Percentiles rank a stretch among this genome's conserved stretches.
These are phyloP conservation scores for Fratercula arctica DNA, from an alignment of 2,797 vertebrate genomes.

Conservation along the genomic window DNA sequence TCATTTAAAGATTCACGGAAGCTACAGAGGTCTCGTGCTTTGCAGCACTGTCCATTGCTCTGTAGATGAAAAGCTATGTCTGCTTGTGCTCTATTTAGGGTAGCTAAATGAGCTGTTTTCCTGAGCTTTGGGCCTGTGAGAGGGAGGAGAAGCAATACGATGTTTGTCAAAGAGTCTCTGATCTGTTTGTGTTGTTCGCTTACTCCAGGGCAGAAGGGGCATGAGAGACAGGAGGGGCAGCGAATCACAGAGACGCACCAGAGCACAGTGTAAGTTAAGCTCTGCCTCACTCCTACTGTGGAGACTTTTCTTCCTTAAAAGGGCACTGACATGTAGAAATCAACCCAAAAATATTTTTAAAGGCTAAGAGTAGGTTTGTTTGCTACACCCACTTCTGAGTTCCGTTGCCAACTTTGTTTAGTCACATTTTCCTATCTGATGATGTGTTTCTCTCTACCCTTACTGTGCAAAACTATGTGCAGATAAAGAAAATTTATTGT, in stretches of 20 bases:
- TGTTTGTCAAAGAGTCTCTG: conserved; percentile 16
- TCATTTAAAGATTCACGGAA: not conserved
- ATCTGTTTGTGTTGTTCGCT: conserved; percentile 59
- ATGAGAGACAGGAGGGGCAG: conserved; percentile 77
- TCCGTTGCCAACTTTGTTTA: conserved; percentile 61
- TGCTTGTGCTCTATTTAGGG: not conserved
- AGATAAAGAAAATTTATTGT: conserved; percentile 34
- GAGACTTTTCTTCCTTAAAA: conserved; percentile 67
- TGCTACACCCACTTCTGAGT: conserved; percentile 57
- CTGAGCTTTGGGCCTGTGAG: not conserved
- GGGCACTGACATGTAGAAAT: conserved; percentile 62
- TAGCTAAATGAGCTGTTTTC: not conserved
- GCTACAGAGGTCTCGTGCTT: not conserved
- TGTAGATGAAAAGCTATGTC: not conserved
- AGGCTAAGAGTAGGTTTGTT: conserved; percentile 62
- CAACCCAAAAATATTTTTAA: conserved; percentile 62
- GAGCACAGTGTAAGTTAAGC: conserved; percentile 71
- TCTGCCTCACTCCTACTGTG: conserved; percentile 41
- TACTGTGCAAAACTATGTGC: conserved; percentile 5
- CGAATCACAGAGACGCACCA: conserved; percentile 74
- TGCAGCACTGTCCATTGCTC: not conserved
- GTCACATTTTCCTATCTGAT: conserved; percentile 62
- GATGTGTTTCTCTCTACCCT: conserved; percentile 33
- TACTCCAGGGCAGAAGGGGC: conserved; percentile 77
- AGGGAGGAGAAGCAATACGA: not conserved